phyloP scores from a whole-genome alignment of 2,113 vertebrate species.

The Dasyurus viverrinus region DNA sequence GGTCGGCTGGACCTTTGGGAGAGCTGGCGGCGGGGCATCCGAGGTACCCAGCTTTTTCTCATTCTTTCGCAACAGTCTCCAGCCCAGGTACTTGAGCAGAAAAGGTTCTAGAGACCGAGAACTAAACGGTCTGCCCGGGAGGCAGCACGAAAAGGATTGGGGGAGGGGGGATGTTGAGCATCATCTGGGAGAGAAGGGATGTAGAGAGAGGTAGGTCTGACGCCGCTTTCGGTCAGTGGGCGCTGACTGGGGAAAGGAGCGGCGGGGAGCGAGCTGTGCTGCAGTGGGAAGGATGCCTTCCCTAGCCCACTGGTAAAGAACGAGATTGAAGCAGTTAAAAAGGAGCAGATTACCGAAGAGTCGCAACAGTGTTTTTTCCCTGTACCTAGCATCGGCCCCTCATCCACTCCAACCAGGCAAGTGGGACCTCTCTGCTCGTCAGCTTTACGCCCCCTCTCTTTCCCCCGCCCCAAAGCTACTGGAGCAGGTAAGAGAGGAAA shows the following conservation, averaged over 20 bases:
- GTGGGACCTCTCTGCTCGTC: not conserved
- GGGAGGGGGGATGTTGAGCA: not conserved
- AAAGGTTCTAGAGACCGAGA: not conserved
- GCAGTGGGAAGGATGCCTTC: not conserved
- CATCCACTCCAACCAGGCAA: not conserved
- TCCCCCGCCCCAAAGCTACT: not conserved
- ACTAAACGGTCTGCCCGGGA: not conserved
- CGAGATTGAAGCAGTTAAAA: not conserved
- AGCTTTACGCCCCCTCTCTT: not conserved
- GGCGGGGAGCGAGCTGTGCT: not conserved
- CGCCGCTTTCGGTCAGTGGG: not conserved
- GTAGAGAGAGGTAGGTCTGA: not conserved
- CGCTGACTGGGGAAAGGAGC: constrained; percentile 8
- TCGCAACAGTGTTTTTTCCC: not conserved
- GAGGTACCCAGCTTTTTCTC: not conserved
- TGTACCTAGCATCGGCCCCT: not conserved
- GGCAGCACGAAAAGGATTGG: not conserved
- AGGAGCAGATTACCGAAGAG: not conserved
- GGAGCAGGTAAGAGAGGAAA: not conserved
- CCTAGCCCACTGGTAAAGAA: not conserved
- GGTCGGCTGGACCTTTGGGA: not conserved
- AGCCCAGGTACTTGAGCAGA: not conserved
- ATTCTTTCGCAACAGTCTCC: not conserved
- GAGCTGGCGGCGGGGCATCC: not conserved
- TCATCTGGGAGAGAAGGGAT: not conserved